Base-by-base conservation (phyloP, 2,888 invertebrate genomes). In the Caenorhabditis becei region DNA sequence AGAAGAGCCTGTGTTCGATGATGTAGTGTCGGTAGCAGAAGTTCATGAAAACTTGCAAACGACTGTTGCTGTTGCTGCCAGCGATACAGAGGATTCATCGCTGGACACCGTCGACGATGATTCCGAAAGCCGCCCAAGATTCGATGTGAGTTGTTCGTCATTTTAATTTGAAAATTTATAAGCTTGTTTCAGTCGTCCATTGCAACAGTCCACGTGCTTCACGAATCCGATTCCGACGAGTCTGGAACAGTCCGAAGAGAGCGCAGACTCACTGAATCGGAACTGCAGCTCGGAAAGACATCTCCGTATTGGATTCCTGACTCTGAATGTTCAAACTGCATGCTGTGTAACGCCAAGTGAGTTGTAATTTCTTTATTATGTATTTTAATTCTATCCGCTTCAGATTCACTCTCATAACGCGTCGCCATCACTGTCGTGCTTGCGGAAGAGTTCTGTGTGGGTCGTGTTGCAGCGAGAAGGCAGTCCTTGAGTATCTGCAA, bases 271-370 rank as follows among this genome's bases (percentile, higher is more conserved):
- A 90, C 90, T 0, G 90, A 90, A 79, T 87, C 88, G 53, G 90
- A 90, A 59, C 69, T 89, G 28, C 86, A 86, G 28, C 79, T 90
- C 14, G 90, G 90, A 74, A 90, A 90, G 90, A 93, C 94, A 70
- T 94, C 95, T 16, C 96, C 96, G 0, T 94, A 94, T 88, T 96
- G 96, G 96, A 94, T 96, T 65, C 96, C 96, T 0, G 96, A 96
- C 91, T 93, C 94, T 3, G 95, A 95, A 87, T 95, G 95, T 7
- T 93, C 93, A n/a, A 93, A 93, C 82, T 96, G 96, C 91, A 94
- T 96, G 94, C 94, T 95, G 85, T 96, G 96, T 91, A 94, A 94
- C 80, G 92, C 93, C 56, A 95, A 94, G 91, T 96, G 96, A 91
- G 49, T 35, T 49, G 10, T 35, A 20, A 20, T 47, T 41, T 41